Conservation (phyloP, 2,113 vertebrate genomes). For the Xyliphius kryptos region DNA sequence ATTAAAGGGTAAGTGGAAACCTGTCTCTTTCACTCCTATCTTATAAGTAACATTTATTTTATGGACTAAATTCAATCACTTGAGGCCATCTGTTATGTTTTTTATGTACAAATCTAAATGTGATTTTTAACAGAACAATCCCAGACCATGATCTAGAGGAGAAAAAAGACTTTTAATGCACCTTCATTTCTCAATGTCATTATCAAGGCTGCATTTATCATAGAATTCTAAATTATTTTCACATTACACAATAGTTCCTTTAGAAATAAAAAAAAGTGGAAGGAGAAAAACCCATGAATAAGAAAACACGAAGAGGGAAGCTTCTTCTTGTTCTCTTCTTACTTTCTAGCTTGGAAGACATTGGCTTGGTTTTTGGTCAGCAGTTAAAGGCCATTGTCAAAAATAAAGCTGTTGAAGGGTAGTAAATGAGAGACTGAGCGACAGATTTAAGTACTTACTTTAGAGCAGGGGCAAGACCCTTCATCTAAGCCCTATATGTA, state of each 20-base stretch:
- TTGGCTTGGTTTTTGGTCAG: slow-evolving; percentile 35
- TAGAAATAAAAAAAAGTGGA: slow-evolving; percentile 26
- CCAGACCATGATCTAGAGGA: slow-evolving; percentile 49
- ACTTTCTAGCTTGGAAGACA: slow-evolving; percentile 21
- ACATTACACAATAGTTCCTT: slow-evolving; percentile 51
- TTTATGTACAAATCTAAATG: slow-evolving; percentile 58
- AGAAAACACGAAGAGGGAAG: slow-evolving; percentile 36
- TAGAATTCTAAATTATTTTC: slow-evolving; percentile 56
- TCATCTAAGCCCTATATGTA: slow-evolving; percentile 5
- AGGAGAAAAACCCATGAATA: slow-evolving; percentile 46
- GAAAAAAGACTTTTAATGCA: slow-evolving; percentile 52
- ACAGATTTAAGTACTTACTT: slow-evolving; percentile 38
- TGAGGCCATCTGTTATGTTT: slow-evolving; percentile 58
- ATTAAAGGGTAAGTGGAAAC: slow-evolving; percentile 47
- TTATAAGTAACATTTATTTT: slow-evolving; percentile 58
- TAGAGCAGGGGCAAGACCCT: slow-evolving; percentile 12
- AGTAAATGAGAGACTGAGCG: slow-evolving; percentile 14
- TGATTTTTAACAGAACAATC: slow-evolving; percentile 60
- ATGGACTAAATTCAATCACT: slow-evolving; percentile 66
- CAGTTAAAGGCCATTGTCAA: slow-evolving; percentile 54
- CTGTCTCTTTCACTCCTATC: slow-evolving; percentile 51
- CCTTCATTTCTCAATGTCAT: slow-evolving; percentile 51
- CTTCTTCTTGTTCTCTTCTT: slow-evolving; percentile 25
- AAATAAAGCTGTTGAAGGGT: slow-evolving; percentile 23
- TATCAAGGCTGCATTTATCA: slow-evolving; percentile 69